These are phyloP conservation scores for Callaeas wilsoni DNA, from an alignment of 2,113 vertebrate species.

Conservation along the genomic window DNA sequence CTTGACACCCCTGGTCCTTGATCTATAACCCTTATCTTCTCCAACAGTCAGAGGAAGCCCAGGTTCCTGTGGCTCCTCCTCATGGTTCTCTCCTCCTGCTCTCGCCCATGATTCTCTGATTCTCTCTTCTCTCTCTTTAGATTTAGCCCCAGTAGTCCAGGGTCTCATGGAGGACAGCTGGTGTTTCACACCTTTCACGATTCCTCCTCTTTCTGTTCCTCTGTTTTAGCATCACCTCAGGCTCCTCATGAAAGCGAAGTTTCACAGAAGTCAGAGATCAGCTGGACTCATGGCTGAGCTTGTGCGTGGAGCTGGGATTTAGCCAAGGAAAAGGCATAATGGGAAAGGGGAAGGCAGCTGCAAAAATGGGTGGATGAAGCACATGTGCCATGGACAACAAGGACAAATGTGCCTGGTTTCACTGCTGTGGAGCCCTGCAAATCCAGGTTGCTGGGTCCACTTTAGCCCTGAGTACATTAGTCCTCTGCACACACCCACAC, in stretches of 20 bases:
- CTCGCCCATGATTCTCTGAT: background rate
- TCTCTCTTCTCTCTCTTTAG: background rate
- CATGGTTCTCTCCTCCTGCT: background rate
- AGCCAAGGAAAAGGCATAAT: accelerated
- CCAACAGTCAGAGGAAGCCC: background rate
- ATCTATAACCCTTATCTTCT: background rate
- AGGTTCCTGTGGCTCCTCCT: background rate
- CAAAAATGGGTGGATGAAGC: background rate
- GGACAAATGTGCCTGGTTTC: background rate
- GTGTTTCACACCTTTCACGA: accelerated
- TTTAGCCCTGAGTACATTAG: background rate
- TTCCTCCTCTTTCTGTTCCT: background rate
- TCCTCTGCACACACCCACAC: background rate
- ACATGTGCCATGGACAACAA: background rate
- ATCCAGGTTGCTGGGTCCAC: background rate
- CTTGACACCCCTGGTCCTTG: background rate
- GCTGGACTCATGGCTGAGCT: background rate
- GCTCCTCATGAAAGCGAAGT: background rate
- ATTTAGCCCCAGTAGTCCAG: background rate
- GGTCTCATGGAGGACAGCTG: background rate
- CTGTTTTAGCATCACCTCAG: background rate
- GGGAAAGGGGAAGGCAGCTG: background rate
- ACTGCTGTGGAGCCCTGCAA: background rate
- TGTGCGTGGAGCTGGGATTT: background rate
- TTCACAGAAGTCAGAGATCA: background rate